These are phyloP conservation scores for Bagarius yarrelli DNA, from an alignment of 2,113 vertebrate genomes.

Conservation along the genomic window DNA sequence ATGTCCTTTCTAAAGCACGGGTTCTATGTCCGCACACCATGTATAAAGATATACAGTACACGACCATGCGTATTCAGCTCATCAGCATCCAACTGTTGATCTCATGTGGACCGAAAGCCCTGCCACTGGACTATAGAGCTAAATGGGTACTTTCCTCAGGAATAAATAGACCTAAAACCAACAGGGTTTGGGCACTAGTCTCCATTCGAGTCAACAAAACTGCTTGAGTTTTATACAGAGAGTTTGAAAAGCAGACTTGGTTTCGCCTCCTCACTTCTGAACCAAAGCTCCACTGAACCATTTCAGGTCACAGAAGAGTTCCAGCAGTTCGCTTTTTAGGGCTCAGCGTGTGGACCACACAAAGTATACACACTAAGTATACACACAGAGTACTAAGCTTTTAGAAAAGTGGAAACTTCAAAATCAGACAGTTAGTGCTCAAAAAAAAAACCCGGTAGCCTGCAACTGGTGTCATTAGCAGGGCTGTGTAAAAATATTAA, in stretches of 20 bases:
- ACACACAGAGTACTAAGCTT: not conserved
- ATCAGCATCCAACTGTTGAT: constrained; percentile 25
- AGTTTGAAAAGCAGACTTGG: constrained; percentile 4
- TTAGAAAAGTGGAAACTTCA: too few species aligned
- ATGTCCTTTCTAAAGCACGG: not conserved
- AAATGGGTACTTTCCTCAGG: constrained; percentile 36
- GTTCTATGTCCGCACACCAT: constrained; percentile 38
- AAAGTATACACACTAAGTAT: not conserved
- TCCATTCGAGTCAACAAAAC: constrained; percentile 47
- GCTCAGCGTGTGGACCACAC: constrained; percentile 17
- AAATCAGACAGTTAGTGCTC: too few species aligned
- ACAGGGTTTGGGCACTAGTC: constrained; percentile 23
- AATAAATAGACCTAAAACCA: constrained; percentile 43
- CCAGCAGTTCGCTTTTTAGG: constrained; percentile 25
- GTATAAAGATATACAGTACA: constrained; percentile 35
- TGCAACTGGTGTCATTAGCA: too few species aligned
- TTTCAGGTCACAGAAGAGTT: constrained; percentile 43
- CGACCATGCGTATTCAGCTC: constrained; percentile 20
- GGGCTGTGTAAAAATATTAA: too few species aligned
- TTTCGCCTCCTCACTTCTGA: constrained; percentile 25
- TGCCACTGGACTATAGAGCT: constrained; percentile 10
- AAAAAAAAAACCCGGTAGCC: too few species aligned
- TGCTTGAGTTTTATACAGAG: constrained; percentile 35
- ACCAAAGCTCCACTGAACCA: constrained; percentile 40
- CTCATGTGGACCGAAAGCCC: constrained; percentile 20